Conservation (phyloP, 2,797 vertebrate genomes). For the Chaetodon trifasciatus region DNA sequence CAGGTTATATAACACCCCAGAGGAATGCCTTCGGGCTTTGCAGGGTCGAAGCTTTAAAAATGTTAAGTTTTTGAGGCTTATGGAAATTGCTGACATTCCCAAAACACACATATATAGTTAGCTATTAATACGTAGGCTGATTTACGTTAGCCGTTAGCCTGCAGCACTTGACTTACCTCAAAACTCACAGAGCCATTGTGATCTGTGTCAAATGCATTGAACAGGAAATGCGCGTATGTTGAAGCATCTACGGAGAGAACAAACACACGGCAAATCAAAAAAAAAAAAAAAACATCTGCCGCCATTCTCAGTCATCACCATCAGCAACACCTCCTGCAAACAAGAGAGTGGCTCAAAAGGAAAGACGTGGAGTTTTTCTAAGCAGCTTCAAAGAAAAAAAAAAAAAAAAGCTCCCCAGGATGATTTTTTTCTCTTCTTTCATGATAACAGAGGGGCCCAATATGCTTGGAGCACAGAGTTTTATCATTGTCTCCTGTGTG, state of each 20-base stretch:
- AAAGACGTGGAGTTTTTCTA: slow-evolving; percentile 18
- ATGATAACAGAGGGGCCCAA: slow-evolving; percentile 36
- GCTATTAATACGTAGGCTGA: too few relatives aligned
- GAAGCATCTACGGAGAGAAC: slow-evolving; percentile 90
- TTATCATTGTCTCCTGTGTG: slow-evolving; percentile 45
- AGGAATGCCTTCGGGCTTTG: background rate
- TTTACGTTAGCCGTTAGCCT: background rate
- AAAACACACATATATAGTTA: too few relatives aligned
- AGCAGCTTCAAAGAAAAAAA: slow-evolving; percentile 53
- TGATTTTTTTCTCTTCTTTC: background rate
- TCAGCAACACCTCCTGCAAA: slow-evolving; percentile 26
- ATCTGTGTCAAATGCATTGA: slow-evolving; percentile 98
- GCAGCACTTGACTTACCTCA: slow-evolving; percentile 88
- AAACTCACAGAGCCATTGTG: slow-evolving; percentile 99
- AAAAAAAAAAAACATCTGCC: background rate
- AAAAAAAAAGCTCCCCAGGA: background rate
- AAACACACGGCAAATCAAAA: background rate
- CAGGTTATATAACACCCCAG: slow-evolving; percentile 52
- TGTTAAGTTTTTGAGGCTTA: background rate
- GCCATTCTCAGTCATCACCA: slow-evolving; percentile 13
- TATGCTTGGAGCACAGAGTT: slow-evolving; percentile 25
- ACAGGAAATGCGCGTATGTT: slow-evolving; percentile 98
- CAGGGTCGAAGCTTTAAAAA: slow-evolving; percentile 4
- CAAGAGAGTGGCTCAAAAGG: slow-evolving; percentile 25
- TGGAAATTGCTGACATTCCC: too few relatives aligned